These are phyloP conservation scores for Andrena camellia DNA, from an alignment of 2,888 invertebrate genomes.

Conservation along the genomic window DNA sequence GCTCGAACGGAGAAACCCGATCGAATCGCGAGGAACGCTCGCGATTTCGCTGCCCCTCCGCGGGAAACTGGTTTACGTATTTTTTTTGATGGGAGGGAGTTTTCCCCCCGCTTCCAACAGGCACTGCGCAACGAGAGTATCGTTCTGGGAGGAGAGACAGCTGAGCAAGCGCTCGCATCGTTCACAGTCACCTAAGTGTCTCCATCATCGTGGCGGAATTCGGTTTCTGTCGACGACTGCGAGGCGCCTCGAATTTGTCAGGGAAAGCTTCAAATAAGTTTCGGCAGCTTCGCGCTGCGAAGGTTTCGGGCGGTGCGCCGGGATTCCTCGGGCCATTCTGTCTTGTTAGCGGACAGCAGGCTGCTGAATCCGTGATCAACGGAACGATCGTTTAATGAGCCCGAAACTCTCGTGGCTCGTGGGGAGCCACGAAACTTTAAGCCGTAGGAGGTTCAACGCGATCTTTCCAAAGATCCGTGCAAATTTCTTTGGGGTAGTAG, in stretches of 20 bases:
- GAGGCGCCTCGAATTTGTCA: slow-evolving; percentile 60
- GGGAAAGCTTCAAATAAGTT: slow-evolving; percentile 57
- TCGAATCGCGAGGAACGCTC: slow-evolving; percentile 26
- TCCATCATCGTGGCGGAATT: slow-evolving; percentile 62
- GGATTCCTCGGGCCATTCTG: not conserved
- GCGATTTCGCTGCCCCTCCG: not conserved
- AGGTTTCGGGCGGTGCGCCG: not conserved
- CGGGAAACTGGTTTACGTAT: slow-evolving; percentile 17
- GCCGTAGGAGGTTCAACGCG: too few species aligned
- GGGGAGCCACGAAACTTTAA: too few species aligned
- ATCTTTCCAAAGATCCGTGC: too few species aligned
- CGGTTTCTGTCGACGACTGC: slow-evolving; percentile 40
- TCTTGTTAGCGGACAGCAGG: not conserved
- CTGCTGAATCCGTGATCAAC: not conserved
- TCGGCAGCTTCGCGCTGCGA: slow-evolving; percentile 9
- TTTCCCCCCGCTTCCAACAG: not conserved
- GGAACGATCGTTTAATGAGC: too few species aligned
- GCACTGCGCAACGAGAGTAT: slow-evolving; percentile 22
- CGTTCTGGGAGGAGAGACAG: slow-evolving; percentile 44
- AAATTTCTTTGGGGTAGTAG: too few species aligned
- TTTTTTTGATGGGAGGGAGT: slow-evolving; percentile 9
- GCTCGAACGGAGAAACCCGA: slow-evolving; percentile 31
- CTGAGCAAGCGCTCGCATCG: slow-evolving; percentile 47
- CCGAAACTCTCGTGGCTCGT: too few species aligned
- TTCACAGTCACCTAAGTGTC: slow-evolving; percentile 62